Base-by-base conservation (phyloP, 2,888 invertebrate genomes). In the Spicauda simplicius region DNA sequence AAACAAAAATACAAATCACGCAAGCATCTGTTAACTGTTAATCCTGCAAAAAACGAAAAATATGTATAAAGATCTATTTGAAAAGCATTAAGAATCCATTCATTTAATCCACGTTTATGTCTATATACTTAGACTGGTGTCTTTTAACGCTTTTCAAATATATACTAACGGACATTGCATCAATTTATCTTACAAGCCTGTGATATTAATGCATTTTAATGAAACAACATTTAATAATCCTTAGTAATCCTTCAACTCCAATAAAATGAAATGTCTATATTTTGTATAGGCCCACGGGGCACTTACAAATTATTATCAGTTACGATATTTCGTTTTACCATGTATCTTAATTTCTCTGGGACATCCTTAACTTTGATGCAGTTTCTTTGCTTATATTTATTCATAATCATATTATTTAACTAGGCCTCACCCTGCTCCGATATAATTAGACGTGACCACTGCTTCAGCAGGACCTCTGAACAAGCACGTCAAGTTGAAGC, bases 381-480 rank as follows among this genome's bases (percentile, higher is more conserved):
- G 5, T 41, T 41, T 14, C 1, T 41, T 10, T 14, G 41, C 4
- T 41, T 0, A 14, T 41, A 14, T 41, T 4, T 4, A 25, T 41
- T 14, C 10, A 14, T 41, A 5, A 41, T 14, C 3, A 41, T 3
- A 41, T 14, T 14, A 41, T 41, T 11, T 14, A 33, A 11, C 25
- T 64, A 41, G 20, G 64, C 80, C 94, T 94, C 95, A 97, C 97
- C 97, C 97, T 74, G 97, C 97, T 76, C 97, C 97, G 78, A 98
- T 98, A 84, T 97, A 98, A 77, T 97, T 97, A 30, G 98, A 98
- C 16, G 98, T 98, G 65, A 98, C 98, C 3, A 98, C 97, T 12
- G 98, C 97, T 87, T 98, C 98, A 20, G 98, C 98, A 0, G 98
- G 98, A 33, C 98, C 98, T 75, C 97, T 95, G 88, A 98, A 97